Conservation (phyloP, 2,797 vertebrate species). For the Trachops cirrhosus region DNA sequence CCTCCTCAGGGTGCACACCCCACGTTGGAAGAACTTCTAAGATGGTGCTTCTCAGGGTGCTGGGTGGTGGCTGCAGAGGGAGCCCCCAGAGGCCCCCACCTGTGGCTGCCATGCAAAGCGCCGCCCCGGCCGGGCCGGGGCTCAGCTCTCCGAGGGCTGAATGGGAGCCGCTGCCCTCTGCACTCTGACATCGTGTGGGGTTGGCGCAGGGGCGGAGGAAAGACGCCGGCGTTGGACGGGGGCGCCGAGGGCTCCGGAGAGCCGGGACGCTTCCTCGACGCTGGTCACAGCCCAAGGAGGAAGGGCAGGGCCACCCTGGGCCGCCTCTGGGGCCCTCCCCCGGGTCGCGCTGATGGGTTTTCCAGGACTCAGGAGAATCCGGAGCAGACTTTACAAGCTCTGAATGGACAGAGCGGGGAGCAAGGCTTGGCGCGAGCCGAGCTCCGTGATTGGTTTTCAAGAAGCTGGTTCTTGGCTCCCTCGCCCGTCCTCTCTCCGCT, state of each 20-base stretch:
- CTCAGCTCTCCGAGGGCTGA: not conserved
- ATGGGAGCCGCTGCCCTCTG: rapidly evolving
- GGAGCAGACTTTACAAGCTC: conserved; percentile 60
- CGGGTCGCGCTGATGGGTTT: conserved; percentile 16
- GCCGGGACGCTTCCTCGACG: not conserved
- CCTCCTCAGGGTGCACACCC: not conserved
- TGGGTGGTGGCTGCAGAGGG: rapidly evolving
- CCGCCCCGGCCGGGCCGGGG: rapidly evolving
- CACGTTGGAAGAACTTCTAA: rapidly evolving
- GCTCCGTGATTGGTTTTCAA: conserved; percentile 62
- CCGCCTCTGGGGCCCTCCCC: not conserved
- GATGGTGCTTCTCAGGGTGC: rapidly evolving
- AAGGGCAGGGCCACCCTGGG: not conserved
- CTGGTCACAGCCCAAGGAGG: rapidly evolving
- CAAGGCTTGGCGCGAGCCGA: not conserved
- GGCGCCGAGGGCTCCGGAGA: rapidly evolving
- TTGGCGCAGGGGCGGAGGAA: rapidly evolving
- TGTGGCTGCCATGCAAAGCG: rapidly evolving
- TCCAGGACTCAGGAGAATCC: conserved; percentile 1
- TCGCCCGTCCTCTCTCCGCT: not conserved
- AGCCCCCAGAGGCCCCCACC: rapidly evolving
- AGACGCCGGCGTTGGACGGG: not conserved
- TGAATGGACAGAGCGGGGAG: conserved; percentile 61
- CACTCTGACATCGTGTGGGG: rapidly evolving
- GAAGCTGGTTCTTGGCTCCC: conserved; percentile 39